These are phyloP conservation scores for Gallirallus australis DNA, from an alignment of 2,797 vertebrate species.

Conservation along the genomic window DNA sequence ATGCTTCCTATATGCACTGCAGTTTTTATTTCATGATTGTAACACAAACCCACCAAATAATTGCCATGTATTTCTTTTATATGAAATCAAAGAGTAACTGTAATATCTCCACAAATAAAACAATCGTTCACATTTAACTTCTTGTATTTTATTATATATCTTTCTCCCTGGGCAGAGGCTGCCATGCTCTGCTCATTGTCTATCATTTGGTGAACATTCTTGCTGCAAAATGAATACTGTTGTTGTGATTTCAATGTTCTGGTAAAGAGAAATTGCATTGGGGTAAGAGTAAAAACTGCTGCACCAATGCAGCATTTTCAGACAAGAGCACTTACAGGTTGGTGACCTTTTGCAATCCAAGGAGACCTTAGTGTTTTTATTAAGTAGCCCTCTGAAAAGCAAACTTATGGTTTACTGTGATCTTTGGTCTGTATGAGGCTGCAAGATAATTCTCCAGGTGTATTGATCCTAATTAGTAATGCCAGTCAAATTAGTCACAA, in stretches of 20 bases:
- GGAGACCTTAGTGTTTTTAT: not conserved
- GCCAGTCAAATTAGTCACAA: not conserved
- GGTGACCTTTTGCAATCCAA: not conserved
- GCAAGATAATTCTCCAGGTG: not conserved
- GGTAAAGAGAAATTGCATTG: not conserved
- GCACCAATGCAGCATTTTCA: conserved; percentile 4
- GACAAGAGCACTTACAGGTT: not conserved
- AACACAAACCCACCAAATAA: not conserved
- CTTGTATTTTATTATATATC: not conserved
- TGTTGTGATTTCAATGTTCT: not conserved
- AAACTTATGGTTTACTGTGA: not conserved
- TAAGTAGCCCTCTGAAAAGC: conserved; percentile 1
- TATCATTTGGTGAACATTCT: not conserved
- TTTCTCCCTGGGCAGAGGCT: not conserved
- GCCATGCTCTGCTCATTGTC: not conserved
- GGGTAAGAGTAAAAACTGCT: not conserved
- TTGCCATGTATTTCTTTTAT: not conserved
- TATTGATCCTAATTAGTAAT: not conserved
- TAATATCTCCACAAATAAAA: not conserved
- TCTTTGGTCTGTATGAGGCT: not conserved
- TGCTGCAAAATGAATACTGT: not conserved
- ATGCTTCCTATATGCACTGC: not conserved
- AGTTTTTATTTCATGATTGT: not conserved
- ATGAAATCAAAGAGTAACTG: not conserved
- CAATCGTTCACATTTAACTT: not conserved